Evolutionary conservation across 1,140 invertebrate genomes (phyloP).

Genomic region (Euura lappo): DNA sequence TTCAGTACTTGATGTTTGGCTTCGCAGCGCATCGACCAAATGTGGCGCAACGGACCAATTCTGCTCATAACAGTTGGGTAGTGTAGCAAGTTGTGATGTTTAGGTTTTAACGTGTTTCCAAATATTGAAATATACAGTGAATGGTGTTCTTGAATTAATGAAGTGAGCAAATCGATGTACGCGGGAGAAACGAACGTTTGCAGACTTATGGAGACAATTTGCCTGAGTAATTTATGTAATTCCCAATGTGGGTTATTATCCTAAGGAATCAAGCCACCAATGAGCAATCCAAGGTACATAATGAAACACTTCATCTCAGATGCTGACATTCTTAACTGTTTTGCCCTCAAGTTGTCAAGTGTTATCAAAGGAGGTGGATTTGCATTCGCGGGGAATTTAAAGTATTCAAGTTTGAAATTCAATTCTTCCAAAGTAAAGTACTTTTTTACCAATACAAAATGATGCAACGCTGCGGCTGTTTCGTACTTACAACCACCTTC

Average conservation of each 20-base stretch:
- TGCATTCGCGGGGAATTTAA: constrained; percentile 21
- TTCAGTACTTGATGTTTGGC: constrained; percentile 23
- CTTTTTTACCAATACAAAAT: constrained; percentile 12
- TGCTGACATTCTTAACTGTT: constrained; percentile 26
- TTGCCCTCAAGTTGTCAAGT: constrained; percentile 21
- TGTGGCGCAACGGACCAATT: constrained; percentile 25
- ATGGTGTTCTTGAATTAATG: constrained; percentile 25
- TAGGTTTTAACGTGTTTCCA: constrained; percentile 21
- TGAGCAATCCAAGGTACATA: constrained; percentile 16
- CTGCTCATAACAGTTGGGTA: constrained; percentile 20
- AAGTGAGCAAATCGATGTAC: constrained; percentile 13
- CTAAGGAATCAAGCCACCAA: constrained; percentile 16
- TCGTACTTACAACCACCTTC: constrained; percentile 11
- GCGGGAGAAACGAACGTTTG: constrained; percentile 15
- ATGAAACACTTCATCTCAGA: constrained; percentile 25
- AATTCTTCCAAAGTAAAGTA: constrained; percentile 9
- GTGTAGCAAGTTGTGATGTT: constrained; percentile 25
- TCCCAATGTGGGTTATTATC: constrained; percentile 17
- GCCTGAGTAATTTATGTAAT: constrained; percentile 16
- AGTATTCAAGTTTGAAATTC: constrained; percentile 17
- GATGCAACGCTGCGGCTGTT: constrained; percentile 4
- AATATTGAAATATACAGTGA: constrained; percentile 21
- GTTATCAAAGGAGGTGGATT: constrained; percentile 17
- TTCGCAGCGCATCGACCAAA: constrained; percentile 26
- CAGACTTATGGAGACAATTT: constrained; percentile 22